phyloP scores from a whole-genome alignment of 2,797 vertebrate genomes.

The Echiichthys vipera region DNA sequence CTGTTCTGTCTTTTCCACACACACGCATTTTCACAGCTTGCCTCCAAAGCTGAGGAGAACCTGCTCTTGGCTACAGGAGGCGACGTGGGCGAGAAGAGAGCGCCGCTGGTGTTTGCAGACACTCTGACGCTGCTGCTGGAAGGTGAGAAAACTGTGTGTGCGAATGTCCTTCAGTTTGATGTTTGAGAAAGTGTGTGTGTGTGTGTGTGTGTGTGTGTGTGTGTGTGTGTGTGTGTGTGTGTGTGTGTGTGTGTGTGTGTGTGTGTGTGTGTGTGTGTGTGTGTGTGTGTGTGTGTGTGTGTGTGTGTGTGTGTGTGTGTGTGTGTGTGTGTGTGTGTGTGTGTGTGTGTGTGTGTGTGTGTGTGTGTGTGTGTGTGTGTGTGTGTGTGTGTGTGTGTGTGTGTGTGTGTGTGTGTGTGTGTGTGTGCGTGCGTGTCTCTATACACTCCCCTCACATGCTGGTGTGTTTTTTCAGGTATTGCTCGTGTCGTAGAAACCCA shows the following conservation, averaged over 20 bases:
- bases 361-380: background rate
- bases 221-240: no score
- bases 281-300: no score
- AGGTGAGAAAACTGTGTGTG: constrained; percentile 86
- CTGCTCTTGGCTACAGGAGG: constrained; percentile 90
- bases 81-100: constrained; percentile 92
- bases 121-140: constrained; percentile 95
- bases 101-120: constrained; percentile 93
- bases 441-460: background rate
- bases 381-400: background rate
- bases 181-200: no score
- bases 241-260: no score
- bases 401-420: background rate
- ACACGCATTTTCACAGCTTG: constrained; percentile 83
- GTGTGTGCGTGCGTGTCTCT: no score
- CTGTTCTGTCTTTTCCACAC: background rate
- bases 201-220: no score
- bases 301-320: no score
- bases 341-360: background rate
- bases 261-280: no score
- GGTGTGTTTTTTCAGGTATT: constrained; percentile 85
- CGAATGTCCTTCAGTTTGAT: no score
- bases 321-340: no score
- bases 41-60: constrained; percentile 95
- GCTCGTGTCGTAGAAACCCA: constrained; percentile 97